These are phyloP conservation scores for Gonioctena quinquepunctata DNA, from an alignment of 1,140 invertebrate species.

Conservation along the genomic window DNA sequence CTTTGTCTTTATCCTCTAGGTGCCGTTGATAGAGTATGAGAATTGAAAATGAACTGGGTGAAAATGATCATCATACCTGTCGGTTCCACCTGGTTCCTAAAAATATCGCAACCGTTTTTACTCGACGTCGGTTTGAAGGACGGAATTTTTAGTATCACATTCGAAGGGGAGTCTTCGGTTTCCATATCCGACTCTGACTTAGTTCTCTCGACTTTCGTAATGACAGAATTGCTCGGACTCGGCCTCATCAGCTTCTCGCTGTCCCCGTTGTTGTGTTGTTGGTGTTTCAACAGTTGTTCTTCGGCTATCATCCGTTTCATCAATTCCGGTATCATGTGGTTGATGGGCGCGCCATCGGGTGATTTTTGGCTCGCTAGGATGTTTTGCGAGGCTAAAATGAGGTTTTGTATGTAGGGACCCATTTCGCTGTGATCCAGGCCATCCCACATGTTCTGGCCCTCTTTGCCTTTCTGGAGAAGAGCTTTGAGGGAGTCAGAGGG, in stretches of 20 bases:
- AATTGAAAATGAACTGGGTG: too few relatives aligned
- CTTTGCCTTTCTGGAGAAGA: constrained; percentile 59
- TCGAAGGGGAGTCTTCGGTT: constrained; percentile 58
- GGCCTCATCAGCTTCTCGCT: constrained; percentile 51
- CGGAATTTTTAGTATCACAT: constrained; percentile 88
- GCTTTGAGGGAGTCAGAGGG: constrained; percentile 63
- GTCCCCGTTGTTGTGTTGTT: constrained; percentile 51
- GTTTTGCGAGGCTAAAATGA: constrained; percentile 41
- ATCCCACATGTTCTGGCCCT: constrained; percentile 57
- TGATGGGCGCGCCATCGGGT: constrained; percentile 35
- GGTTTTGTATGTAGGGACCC: constrained; percentile 62
- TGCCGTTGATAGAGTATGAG: too few relatives aligned
- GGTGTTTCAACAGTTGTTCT: constrained; percentile 58
- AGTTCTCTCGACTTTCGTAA: constrained; percentile 41
- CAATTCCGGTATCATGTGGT: constrained; percentile 61
- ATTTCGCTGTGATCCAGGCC: constrained; percentile 62
- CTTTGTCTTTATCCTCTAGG: too few relatives aligned
- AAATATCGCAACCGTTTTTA: constrained; percentile 64
- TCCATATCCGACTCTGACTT: constrained; percentile 51
- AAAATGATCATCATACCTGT: constrained; percentile 2
- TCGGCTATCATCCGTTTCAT: constrained; percentile 64
- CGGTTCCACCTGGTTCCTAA: constrained; percentile 43
- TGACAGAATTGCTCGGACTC: constrained; percentile 54
- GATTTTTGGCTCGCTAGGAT: constrained; percentile 39
- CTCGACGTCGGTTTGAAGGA: constrained; percentile 81